Percentiles rank a stretch among this genome's conserved stretches.
These are phyloP conservation scores for Entelurus aequoreus DNA, from an alignment of 2,113 vertebrate species.

Conservation along the genomic window DNA sequence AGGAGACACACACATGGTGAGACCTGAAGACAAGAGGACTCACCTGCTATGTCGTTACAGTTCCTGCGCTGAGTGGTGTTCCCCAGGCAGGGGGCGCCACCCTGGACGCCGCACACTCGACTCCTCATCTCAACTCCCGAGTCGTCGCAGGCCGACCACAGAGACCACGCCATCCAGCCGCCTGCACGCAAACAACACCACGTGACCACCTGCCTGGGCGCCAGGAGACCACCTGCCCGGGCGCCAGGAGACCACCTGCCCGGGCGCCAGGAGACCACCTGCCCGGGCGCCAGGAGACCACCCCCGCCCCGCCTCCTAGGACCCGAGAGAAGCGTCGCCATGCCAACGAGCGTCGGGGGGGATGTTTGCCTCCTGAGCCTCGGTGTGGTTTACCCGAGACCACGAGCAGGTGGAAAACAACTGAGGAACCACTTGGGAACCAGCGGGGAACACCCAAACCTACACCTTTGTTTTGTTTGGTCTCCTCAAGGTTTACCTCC, in stretches of 20 bases:
- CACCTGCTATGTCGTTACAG: conserved; percentile 94
- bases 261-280: too few species aligned
- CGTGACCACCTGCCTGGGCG: too few species aligned
- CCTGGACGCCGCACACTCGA: conserved; percentile 80
- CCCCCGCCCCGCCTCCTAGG: conserved; percentile 10
- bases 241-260: too few species aligned
- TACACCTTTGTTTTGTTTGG: too few species aligned
- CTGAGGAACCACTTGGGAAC: conserved; percentile 3
- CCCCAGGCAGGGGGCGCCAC: conserved; percentile 74
- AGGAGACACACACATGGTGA: too few species aligned
- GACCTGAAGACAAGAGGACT: conserved; percentile 8
- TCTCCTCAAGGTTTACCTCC: too few species aligned
- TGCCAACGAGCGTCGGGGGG: conserved; percentile 51
- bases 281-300: too few species aligned
- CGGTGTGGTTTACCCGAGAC: conserved; percentile 42
- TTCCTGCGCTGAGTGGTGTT: conserved; percentile 88
- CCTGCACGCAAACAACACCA: conserved; percentile 67
- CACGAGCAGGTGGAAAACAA: conserved; percentile 42
- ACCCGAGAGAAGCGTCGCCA: conserved; percentile 38
- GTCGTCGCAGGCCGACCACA: conserved; percentile 89
- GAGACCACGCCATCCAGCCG: conserved; percentile 93
- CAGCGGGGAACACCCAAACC: not conserved
- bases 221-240: too few species aligned
- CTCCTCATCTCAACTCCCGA: conserved; percentile 83
- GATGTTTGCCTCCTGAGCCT: conserved; percentile 50